phyloP scores from a whole-genome alignment of 2,113 vertebrate species.

The Rhagologus leucostigma region DNA sequence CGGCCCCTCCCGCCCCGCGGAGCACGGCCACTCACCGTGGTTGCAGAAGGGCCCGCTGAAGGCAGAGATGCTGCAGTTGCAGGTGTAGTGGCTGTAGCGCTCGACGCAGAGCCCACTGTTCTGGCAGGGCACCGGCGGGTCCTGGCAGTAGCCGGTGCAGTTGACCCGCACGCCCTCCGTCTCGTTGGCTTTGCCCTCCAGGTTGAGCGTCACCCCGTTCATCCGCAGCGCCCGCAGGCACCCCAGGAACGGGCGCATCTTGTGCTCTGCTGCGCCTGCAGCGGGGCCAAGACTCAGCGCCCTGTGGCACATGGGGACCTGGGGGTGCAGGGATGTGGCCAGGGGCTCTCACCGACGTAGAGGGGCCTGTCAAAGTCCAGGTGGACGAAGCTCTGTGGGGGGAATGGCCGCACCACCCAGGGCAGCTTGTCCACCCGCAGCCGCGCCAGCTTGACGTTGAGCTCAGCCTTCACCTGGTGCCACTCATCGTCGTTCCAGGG shows the following conservation, averaged over 20 bases:
- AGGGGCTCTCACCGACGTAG: constrained; percentile 80
- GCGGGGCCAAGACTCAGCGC: not conserved
- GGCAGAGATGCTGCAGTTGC: constrained; percentile 92
- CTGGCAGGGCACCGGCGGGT: constrained; percentile 86
- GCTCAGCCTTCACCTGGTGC: constrained; percentile 93
- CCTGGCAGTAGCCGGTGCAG: constrained; percentile 89
- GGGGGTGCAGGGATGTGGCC: accelerated
- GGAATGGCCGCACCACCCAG: constrained; percentile 83
- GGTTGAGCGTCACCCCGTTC: constrained; percentile 90
- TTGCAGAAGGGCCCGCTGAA: constrained; percentile 95
- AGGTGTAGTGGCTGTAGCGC: constrained; percentile 89
- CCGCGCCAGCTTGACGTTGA: constrained; percentile 90
- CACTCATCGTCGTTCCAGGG: constrained; percentile 91
- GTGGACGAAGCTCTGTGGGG: constrained; percentile 88
- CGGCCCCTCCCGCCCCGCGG: accelerated
- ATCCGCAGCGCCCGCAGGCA: constrained; percentile 89
- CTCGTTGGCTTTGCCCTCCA: constrained; percentile 91
- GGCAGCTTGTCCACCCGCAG: constrained; percentile 93
- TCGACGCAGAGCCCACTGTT: constrained; percentile 92
- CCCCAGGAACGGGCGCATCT: constrained; percentile 88
- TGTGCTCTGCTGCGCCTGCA: constrained; percentile 87
- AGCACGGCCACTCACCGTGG: constrained; percentile 73
- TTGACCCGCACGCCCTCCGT: constrained; percentile 86
- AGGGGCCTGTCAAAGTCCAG: constrained; percentile 87
- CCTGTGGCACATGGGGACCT: accelerated